Conservation (phyloP, 2,888 invertebrate genomes). For the Glaucopsyche alexis region DNA sequence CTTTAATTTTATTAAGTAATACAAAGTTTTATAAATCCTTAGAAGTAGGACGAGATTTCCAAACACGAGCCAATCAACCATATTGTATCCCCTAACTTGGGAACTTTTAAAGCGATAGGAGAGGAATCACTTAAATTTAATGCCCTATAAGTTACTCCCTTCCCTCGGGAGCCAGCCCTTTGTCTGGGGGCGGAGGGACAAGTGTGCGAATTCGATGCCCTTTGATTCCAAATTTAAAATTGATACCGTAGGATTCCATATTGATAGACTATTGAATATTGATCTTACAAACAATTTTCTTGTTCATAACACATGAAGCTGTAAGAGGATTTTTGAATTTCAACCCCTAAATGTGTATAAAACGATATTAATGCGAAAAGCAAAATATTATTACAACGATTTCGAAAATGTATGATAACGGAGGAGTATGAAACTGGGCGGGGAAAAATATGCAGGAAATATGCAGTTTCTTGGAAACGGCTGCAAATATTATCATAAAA, state of each 20-base stretch:
- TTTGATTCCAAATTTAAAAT: slow-evolving; percentile 34
- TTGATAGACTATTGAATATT: not conserved
- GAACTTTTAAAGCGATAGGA: slow-evolving; percentile 62
- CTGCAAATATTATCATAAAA: too few species aligned
- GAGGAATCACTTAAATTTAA: slow-evolving; percentile 74
- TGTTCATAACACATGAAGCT: slow-evolving; percentile 5
- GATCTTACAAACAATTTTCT: not conserved
- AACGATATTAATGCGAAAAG: too few species aligned
- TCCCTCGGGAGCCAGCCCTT: slow-evolving; percentile 58
- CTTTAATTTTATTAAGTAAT: too few species aligned
- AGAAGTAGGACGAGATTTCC: not conserved
- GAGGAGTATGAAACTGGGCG: too few species aligned
- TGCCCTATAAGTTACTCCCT: slow-evolving; percentile 65
- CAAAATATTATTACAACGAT: too few species aligned
- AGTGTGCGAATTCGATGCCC: slow-evolving; percentile 49
- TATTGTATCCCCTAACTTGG: slow-evolving; percentile 39
- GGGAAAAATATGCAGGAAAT: too few species aligned
- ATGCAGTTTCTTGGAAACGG: too few species aligned
- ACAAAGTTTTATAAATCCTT: too few species aligned
- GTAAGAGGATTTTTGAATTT: not conserved
- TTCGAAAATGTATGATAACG: too few species aligned
- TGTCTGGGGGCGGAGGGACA: slow-evolving; percentile 54
- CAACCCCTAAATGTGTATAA: not conserved
- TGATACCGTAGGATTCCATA: slow-evolving; percentile 1
- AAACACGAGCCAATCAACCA: slow-evolving; percentile 30